phyloP scores from a whole-genome alignment of 2,113 vertebrate genomes.

The Taxidea taxus region DNA sequence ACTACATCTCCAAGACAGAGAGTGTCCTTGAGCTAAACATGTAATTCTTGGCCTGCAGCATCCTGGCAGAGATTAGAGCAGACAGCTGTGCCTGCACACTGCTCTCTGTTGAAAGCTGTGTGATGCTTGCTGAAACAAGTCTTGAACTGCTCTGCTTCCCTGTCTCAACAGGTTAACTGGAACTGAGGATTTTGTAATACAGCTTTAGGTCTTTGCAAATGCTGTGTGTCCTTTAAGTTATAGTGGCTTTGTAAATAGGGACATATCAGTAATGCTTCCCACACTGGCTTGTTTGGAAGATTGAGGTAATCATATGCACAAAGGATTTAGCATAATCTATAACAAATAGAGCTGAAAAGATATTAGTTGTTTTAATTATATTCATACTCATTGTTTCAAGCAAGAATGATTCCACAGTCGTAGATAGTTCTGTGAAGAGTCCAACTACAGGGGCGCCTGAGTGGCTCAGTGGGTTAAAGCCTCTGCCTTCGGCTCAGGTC shows the following conservation, averaged over 20 bases:
- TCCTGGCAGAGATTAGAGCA: not conserved
- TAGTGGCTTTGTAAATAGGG: not conserved
- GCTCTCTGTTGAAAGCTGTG: not conserved
- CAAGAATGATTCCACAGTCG: not conserved
- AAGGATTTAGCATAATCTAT: not conserved
- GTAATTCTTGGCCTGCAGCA: not conserved
- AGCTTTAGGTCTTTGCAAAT: not conserved
- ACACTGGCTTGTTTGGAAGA: not conserved
- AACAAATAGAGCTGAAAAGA: not conserved
- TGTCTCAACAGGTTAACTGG: not conserved
- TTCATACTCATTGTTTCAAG: not conserved
- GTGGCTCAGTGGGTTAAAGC: too few species aligned
- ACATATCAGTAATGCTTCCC: not conserved
- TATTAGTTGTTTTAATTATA: not conserved
- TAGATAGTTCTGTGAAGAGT: not conserved
- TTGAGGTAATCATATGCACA: not conserved
- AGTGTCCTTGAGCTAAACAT: not conserved
- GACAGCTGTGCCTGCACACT: not conserved
- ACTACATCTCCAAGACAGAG: not conserved
- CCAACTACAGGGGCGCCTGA: not conserved
- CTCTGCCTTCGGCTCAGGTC: too few species aligned
- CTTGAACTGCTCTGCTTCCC: not conserved
- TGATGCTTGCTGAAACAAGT: not conserved
- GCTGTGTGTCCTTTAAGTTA: not conserved
- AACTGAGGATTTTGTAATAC: not conserved